These are phyloP conservation scores for Amphiprion percula DNA, from an alignment of 2,113 vertebrate genomes.

Conservation along the genomic window DNA sequence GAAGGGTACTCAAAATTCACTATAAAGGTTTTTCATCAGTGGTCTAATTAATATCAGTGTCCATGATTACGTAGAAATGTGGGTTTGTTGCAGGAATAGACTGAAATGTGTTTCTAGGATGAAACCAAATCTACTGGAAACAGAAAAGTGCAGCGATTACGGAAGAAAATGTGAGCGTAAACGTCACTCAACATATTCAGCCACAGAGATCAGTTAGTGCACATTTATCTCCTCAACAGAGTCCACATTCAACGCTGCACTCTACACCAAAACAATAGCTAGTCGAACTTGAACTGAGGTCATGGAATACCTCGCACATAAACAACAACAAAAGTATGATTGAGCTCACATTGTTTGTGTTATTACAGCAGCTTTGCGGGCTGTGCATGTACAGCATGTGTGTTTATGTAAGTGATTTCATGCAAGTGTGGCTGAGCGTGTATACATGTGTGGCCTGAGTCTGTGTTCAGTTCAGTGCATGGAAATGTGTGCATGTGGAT, in stretches of 20 bases:
- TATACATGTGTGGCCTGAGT: neutral
- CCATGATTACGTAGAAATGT: neutral
- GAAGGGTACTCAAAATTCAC: neutral
- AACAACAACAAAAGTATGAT: slow-evolving; percentile 57
- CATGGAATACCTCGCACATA: slow-evolving; percentile 52
- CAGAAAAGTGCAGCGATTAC: neutral
- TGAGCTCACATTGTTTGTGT: slow-evolving; percentile 57
- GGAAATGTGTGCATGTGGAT: slow-evolving; percentile 31
- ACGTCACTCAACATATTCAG: neutral
- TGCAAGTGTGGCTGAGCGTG: slow-evolving; percentile 14
- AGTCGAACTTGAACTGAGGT: slow-evolving; percentile 51
- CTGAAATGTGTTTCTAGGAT: neutral
- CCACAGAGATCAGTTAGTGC: neutral
- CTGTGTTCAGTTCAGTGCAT: slow-evolving; percentile 11
- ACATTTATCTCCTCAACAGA: slow-evolving; percentile 27
- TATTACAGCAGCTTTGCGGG: slow-evolving; percentile 61
- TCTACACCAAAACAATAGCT: slow-evolving; percentile 22
- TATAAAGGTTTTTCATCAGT: neutral
- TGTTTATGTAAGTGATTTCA: slow-evolving; percentile 48
- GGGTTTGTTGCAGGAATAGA: neutral
- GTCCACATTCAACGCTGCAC: neutral
- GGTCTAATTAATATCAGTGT: neutral
- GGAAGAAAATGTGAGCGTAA: neutral
- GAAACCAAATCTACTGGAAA: neutral
- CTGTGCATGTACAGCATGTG: slow-evolving; percentile 13